phyloP scores from a whole-genome alignment of 2,888 invertebrate genomes.

The Macroteleia sp. region DNA sequence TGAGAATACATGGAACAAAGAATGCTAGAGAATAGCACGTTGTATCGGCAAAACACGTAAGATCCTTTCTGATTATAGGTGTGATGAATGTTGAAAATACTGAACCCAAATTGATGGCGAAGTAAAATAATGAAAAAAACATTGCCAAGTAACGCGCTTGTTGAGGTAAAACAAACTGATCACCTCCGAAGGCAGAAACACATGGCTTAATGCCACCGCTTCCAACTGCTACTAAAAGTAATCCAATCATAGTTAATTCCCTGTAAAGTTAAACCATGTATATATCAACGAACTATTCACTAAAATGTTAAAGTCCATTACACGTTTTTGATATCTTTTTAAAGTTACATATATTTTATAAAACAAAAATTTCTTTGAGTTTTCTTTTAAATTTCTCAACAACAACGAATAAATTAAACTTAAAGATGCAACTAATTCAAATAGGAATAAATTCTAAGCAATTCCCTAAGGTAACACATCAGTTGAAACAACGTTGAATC shows the following conservation, averaged over 20 bases:
- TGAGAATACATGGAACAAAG: constrained; percentile 93
- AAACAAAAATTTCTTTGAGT: no score
- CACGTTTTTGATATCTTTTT: no score
- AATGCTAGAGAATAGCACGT: constrained; percentile 95
- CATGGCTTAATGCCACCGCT: constrained; percentile 98
- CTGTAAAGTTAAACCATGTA: constrained; percentile 84
- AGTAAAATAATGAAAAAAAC: constrained; percentile 97
- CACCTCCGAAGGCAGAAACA: constrained; percentile 97
- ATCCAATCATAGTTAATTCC: constrained; percentile 87
- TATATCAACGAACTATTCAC: no score
- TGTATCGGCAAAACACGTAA: constrained; percentile 90
- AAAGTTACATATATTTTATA: no score
- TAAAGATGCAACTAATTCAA: no score
- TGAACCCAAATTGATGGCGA: constrained; percentile 96
- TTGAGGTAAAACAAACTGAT: constrained; percentile 93
- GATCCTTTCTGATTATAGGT: constrained; percentile 92
- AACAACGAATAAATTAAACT: no score
- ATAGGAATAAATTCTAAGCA: no score
- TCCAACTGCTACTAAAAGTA: constrained; percentile 92
- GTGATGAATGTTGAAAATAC: constrained; percentile 94
- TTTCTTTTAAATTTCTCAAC: no score
- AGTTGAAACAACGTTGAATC: no score
- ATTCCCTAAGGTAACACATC: no score
- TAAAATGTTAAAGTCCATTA: no score
- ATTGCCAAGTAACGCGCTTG: constrained; percentile 91